A percentile compares a stretch with the other conserved stretches of the same genome.
These are phyloP conservation scores for Cerastis leucographa DNA, from an alignment of 2,888 invertebrate species.

Conservation along the genomic window DNA sequence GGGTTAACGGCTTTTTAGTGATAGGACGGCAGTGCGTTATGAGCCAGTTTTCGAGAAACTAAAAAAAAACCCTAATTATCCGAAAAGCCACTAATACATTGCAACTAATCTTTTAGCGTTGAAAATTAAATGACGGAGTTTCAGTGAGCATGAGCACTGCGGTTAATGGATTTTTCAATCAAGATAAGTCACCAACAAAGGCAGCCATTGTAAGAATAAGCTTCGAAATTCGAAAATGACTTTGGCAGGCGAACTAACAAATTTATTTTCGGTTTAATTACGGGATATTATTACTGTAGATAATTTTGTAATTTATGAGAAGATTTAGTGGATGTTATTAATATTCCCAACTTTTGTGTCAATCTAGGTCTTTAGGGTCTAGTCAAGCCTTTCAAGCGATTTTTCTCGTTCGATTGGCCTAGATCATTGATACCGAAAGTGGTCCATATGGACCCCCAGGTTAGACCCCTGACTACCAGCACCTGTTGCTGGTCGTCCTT, in stretches of 20 bases:
- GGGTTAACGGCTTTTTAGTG: too few relatives aligned
- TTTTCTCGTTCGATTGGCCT: background rate
- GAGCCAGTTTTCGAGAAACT: background rate
- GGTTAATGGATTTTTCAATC: slow-evolving; percentile 41
- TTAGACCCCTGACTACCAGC: background rate
- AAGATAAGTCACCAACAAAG: slow-evolving; percentile 29
- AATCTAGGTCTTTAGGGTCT: background rate
- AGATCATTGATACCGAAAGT: background rate
- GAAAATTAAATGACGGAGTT: slow-evolving; percentile 10
- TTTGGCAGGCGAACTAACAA: slow-evolving; percentile 2
- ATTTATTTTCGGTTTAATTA: slow-evolving; percentile 1
- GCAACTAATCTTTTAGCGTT: background rate
- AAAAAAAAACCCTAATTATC: background rate
- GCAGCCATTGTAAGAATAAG: slow-evolving; percentile 24
- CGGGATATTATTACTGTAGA: background rate
- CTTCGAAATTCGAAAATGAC: slow-evolving; percentile 23
- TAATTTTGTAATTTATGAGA: background rate
- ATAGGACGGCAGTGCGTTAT: background rate
- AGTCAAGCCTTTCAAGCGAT: background rate
- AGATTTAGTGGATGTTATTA: background rate
- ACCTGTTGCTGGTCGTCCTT: background rate
- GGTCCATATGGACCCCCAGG: background rate
- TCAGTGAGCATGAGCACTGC: slow-evolving; percentile 14
- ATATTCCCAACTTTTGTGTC: background rate
- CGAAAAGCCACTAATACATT: background rate